Evolutionary conservation across 2,888 invertebrate species (phyloP).

Genomic region (Perithous albicinctus): DNA sequence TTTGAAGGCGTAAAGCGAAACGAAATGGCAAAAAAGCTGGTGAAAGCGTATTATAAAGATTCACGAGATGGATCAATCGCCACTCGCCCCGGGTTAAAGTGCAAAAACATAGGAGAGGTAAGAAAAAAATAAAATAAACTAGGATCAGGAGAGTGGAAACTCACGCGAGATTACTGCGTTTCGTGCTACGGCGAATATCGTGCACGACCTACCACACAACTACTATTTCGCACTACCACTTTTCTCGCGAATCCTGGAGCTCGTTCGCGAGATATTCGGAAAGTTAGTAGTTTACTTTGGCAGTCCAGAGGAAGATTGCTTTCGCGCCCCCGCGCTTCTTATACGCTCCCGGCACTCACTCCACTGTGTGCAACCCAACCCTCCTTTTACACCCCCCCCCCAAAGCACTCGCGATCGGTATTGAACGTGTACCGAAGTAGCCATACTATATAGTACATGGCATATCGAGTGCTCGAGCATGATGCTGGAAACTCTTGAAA

Average conservation of each 20-base stretch:
- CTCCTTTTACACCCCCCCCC: neutral
- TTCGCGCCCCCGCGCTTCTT: constrained; percentile 69
- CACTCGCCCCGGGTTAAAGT: neutral
- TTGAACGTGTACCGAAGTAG: constrained; percentile 28
- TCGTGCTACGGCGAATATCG: constrained; percentile 7
- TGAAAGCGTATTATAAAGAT: neutral
- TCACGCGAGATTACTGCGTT: constrained; percentile 31
- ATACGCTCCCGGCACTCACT: constrained; percentile 4
- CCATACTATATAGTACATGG: neutral
- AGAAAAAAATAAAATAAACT: neutral
- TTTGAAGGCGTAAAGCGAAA: neutral
- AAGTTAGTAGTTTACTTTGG: constrained; percentile 72
- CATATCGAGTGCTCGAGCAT: constrained; percentile 20
- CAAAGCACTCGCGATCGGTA: constrained; percentile 31
- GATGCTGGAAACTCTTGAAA: constrained; percentile 18
- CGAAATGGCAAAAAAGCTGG: neutral
- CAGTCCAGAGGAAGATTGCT: constrained; percentile 71
- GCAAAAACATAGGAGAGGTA: neutral
- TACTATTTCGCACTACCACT: constrained; percentile 34
- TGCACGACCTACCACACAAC: constrained; percentile 3
- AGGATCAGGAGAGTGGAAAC: neutral
- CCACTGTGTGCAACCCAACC: neutral
- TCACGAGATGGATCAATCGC: neutral
- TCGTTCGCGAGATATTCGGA: constrained; percentile 70
- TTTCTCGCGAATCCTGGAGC: constrained; percentile 36